Evolutionary conservation across 2,113 vertebrate genomes (phyloP).

Genomic region (Pionites leucogaster): DNA sequence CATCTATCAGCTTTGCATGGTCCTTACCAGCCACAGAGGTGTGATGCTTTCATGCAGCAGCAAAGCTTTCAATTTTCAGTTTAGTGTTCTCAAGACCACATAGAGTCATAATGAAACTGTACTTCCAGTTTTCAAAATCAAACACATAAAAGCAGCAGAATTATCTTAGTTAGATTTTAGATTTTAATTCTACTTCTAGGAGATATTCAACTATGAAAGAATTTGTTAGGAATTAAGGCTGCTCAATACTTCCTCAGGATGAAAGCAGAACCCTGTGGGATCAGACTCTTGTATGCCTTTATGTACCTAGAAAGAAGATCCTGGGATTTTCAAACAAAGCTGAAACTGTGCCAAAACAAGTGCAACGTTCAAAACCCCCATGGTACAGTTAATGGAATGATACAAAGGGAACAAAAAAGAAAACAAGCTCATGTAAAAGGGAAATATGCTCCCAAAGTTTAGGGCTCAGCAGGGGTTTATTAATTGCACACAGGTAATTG

Average conservation of each 20-base stretch:
- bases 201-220: background rate
- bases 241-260: background rate
- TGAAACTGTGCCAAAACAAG: background rate
- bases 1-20: background rate
- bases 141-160: background rate
- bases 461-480: background rate
- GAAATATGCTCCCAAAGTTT: background rate
- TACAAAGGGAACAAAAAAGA: background rate
- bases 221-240: background rate
- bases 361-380: background rate
- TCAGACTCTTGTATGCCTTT: background rate
- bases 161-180: background rate
- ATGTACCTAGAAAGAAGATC: background rate
- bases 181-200: background rate
- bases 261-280: background rate
- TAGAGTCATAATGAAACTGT: background rate
- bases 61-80: background rate
- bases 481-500: background rate
- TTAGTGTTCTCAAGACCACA: background rate
- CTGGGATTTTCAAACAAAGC: background rate
- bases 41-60: background rate
- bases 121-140: slow-evolving; percentile 12
- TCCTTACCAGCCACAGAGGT: background rate
- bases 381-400: background rate
- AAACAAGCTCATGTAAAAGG: background rate